These are phyloP conservation scores for Centropus bengalensis DNA, from an alignment of 2,113 vertebrate genomes.

Conservation along the genomic window DNA sequence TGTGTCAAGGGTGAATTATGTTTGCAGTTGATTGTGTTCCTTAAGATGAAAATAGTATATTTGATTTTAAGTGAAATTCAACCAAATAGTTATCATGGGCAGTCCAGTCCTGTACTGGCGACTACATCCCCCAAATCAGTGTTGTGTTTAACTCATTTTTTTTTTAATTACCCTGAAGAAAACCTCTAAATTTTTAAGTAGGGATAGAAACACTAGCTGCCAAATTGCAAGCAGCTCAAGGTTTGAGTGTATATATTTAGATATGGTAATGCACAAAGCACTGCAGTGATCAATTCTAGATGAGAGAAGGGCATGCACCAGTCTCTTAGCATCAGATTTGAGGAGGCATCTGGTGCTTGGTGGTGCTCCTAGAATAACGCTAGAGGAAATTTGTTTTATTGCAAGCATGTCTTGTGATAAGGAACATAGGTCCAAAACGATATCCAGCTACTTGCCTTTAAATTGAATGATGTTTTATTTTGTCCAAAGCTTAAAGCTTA, in stretches of 20 bases:
- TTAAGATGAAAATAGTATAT: background rate
- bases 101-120: background rate
- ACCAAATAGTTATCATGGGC: background rate
- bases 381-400: background rate
- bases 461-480: background rate
- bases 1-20: background rate
- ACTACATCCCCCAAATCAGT: background rate
- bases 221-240: constrained; percentile 22
- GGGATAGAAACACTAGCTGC: constrained; percentile 8
- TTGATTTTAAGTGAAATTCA: background rate
- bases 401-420: background rate
- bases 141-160: background rate
- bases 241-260: constrained; percentile 18
- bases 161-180: constrained; percentile 22
- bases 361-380: background rate
- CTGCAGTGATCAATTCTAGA: constrained; percentile 65
- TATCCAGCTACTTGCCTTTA: background rate
- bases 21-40: background rate
- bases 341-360: background rate
- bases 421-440: background rate
- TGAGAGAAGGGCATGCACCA: constrained; percentile 41
- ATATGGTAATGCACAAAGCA: constrained; percentile 39
- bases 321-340: constrained; percentile 28
- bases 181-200: constrained; percentile 52
- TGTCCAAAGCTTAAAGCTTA: background rate